A percentile compares a stretch with the other conserved stretches of the same genome.
phyloP scores from a whole-genome alignment of 2,888 invertebrate species.

The Caenorhabditis imperialis region DNA sequence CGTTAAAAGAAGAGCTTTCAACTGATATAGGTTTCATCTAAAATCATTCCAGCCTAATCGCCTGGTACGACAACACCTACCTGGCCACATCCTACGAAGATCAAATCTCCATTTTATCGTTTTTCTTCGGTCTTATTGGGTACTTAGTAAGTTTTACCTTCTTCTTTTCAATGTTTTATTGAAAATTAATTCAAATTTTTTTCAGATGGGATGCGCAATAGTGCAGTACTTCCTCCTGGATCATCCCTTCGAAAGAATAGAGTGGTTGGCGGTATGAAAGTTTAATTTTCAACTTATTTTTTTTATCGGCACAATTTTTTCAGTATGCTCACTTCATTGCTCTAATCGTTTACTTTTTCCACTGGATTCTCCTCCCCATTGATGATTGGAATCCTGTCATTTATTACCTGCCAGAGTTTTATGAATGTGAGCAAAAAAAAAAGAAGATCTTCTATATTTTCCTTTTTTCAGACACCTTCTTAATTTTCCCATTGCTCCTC shows the following conservation, averaged over 20 bases:
- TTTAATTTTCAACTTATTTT: not conserved
- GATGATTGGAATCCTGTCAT: constrained; percentile 10
- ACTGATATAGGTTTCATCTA: too few relatives aligned
- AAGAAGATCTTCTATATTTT: not conserved
- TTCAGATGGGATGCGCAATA: constrained; percentile 3
- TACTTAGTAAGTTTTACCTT: constrained; percentile 12
- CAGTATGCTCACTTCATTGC: not conserved
- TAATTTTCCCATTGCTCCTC: not conserved
- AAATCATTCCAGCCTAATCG: constrained; percentile 4
- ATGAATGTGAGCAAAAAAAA: not conserved
- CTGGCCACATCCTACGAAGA: constrained; percentile 3
- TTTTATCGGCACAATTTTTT: not conserved
- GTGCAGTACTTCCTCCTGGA: constrained; percentile 1
- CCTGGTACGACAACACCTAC: not conserved
- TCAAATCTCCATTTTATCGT: constrained; percentile 1
- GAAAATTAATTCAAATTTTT: not conserved
- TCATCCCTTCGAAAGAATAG: not conserved
- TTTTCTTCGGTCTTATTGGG: constrained; percentile 3
- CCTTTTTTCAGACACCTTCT: not conserved
- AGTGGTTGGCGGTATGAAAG: constrained; percentile 3
- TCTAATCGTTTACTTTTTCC: constrained; percentile 1
- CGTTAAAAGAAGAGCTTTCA: too few relatives aligned
- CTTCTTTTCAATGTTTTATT: not conserved
- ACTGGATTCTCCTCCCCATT: not conserved
- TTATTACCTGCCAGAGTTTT: constrained; percentile 15